phyloP scores from a whole-genome alignment of 2,113 vertebrate species.

The Tapirus terrestris region DNA sequence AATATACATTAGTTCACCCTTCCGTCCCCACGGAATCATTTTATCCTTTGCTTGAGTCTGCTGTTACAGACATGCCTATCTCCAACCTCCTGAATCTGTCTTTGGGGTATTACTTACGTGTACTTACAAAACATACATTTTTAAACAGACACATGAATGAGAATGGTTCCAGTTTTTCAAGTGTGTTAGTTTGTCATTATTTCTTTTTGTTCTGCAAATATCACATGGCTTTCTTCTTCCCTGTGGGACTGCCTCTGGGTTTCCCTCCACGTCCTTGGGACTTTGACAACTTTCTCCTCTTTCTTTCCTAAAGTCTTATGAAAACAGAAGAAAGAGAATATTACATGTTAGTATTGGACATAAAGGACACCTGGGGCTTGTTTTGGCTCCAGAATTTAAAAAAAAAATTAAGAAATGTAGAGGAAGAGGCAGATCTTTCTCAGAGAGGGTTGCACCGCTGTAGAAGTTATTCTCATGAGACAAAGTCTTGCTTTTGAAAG shows the following conservation, averaged over 20 bases:
- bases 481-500: constrained; percentile 66
- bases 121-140: constrained; percentile 68
- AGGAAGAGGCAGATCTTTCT: background rate
- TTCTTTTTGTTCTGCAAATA: constrained; percentile 71
- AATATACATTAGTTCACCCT: constrained; percentile 59
- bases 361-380: constrained; percentile 58
- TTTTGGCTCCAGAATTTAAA: constrained; percentile 54
- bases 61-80: background rate
- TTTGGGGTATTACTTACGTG: constrained; percentile 57
- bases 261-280: constrained; percentile 32
- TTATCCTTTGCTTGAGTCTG: constrained; percentile 39
- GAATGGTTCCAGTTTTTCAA: constrained; percentile 68
- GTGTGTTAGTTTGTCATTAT: constrained; percentile 57
- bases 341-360: constrained; percentile 46
- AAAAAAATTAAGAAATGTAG: constrained; percentile 49
- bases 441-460: background rate
- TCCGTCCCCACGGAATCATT: constrained; percentile 46
- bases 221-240: constrained; percentile 40
- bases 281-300: constrained; percentile 13
- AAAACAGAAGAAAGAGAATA: constrained; percentile 62
- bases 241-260: constrained; percentile 49
- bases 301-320: constrained; percentile 48
- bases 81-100: constrained; percentile 60
- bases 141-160: constrained; percentile 62
- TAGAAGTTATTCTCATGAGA: background rate